Percentiles rank a stretch among this genome's conserved stretches.
Evolutionary conservation across 2,888 invertebrate genomes (phyloP).

Genomic region (Brachypterus glaber): DNA sequence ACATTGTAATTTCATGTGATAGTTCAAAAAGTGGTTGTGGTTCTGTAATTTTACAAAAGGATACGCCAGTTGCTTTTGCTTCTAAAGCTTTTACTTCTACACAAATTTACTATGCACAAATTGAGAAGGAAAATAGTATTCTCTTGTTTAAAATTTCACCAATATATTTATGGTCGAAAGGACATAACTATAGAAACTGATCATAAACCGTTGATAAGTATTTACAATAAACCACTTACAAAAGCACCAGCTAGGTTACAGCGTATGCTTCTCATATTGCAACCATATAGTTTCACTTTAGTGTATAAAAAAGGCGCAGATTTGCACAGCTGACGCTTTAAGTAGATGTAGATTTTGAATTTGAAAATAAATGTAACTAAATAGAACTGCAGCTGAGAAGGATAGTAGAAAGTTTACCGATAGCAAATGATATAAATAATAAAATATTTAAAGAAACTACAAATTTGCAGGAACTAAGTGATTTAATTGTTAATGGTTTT

Average conservation of each 20-base stretch:
- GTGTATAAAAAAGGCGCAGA: no score
- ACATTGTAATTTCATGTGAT: no score
- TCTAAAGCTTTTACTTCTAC: slow-evolving; percentile 11
- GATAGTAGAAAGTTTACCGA: no score
- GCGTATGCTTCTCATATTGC: slow-evolving; percentile 12
- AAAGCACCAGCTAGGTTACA: slow-evolving; percentile 13
- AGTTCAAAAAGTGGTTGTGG: slow-evolving; percentile 19
- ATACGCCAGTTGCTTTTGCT: slow-evolving; percentile 17
- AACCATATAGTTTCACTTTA: slow-evolving; percentile 13
- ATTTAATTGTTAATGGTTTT: no score
- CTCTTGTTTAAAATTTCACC: slow-evolving; percentile 8
- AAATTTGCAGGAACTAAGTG: no score
- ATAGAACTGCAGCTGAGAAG: no score
- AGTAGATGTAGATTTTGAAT: no score
- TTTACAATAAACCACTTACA: slow-evolving; percentile 15
- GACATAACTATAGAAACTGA: slow-evolving; percentile 20
- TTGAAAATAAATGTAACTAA: no score
- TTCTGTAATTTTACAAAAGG: no score
- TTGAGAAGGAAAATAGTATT: slow-evolving; percentile 14
- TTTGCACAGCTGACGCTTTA: no score
- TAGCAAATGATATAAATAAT: no score
- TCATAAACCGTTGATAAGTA: slow-evolving; percentile 13
- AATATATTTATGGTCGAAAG: slow-evolving; percentile 16
- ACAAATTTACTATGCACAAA: slow-evolving; percentile 14
- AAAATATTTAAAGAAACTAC: no score